Base-by-base conservation (phyloP, 2,888 invertebrate genomes). In the Philereme transversata region DNA sequence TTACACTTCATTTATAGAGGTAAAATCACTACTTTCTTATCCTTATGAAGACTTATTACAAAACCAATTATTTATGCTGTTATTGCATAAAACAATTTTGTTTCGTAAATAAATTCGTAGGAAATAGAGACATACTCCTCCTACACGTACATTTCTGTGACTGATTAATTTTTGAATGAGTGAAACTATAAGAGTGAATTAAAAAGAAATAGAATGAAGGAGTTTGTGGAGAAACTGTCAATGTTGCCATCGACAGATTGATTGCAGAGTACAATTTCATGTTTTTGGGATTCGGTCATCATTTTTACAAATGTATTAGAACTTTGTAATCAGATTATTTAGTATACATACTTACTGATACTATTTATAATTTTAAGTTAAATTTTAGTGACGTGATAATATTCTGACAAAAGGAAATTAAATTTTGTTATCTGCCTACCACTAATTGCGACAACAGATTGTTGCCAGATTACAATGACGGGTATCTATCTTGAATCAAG, bases 141-240 rank as follows among this genome's bases (percentile, higher is more conserved):
- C 79, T 82, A 81, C 83, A 81, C 85, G 83, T 79, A 79, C 75
- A 82, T 83, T 79, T 72, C 68, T 75, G 74, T 71, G 76, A 87
- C 86, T 87, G 82, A 78, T 22, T 53, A 40, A 44, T 36, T 3
- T 40, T 40, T 40, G 40, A 40, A 4, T 40, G 40, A 40, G 7
- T 40, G 38, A 5, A 8, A 4, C 3, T 4, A n/a, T n/a, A n/a
- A 3, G 5, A 38, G 5, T 5, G 40, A 6, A 7, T 8, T 4
- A 36, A 22, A 5, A 36, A 33, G 4, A 35, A 43, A 35, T 35
- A 38, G 49, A 59, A 36, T n/a, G 60, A 40, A 40, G 5, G 7
- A 40, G 8, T 8, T 40, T 40, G 7, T 6, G 22, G 22, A 22
- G 22, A 40, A 7, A 6, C 40, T 40, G 4, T 5, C 6, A 40